Evolutionary conservation across 1,140 invertebrate genomes (phyloP), one percentile per base, ranked within the genome.

Genomic region (Melipona quadrifasciata): DNA sequence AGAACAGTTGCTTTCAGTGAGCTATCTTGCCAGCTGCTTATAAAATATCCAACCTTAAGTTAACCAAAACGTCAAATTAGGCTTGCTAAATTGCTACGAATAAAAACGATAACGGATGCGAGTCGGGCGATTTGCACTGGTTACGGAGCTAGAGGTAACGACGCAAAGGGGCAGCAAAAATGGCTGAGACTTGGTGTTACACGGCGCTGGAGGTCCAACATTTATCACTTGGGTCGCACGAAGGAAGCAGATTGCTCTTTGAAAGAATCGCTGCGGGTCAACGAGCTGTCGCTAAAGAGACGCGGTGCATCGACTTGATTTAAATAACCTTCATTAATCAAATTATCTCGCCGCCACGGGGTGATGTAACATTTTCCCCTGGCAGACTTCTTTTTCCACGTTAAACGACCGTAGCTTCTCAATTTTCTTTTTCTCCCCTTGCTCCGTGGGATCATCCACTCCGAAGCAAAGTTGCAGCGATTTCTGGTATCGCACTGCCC

Each of bases 291-390:
- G 71, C 53, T 61, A 47, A 74, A 68, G 64, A 85, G 78, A 79
- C 72, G 73, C 87, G 53, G 61, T 74, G 57, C 47, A 57, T 67
- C 55, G 78, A 76, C 80, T 89, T 87, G 74, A 90, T 90, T 90
- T 84, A 68, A 90, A 84, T 90, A 88, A 90, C 78, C 79, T 90
- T 90, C 86, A 78, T 90, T 90, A 90, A 90, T 90, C 89, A 86
- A 89, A 87, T 88, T 87, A 86, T 78, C 80, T 78, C 86, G 57
- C 34, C 76, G 74, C 31, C 64, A 53, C 75, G 79, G 31, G 53
- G 61, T 73, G 64, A 76, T 87, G 84, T 72, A 84, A 84, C 80
- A 87, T 87, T 90, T 90, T 79, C 67, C 53, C 55, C 27, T 34
- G 31, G 11, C n/a, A 74, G 1, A 1, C 53, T 53, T 74, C 72